These are phyloP conservation scores for Hyposmocoma kahamanoa DNA, from an alignment of 1,140 invertebrate genomes.

Conservation along the genomic window DNA sequence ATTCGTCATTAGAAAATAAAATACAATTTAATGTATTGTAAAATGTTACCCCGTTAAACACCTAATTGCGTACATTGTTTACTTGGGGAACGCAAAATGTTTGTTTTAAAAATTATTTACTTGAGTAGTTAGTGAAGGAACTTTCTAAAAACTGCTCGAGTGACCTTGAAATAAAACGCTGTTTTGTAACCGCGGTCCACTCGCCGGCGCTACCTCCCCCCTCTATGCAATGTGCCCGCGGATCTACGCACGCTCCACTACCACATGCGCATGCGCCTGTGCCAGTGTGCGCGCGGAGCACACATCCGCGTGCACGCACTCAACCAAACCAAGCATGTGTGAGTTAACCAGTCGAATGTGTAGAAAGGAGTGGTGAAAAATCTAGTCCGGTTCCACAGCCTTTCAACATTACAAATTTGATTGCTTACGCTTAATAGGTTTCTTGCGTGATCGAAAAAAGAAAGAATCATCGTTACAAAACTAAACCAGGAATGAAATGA, in stretches of 20 bases:
- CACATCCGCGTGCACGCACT: constrained; percentile 24
- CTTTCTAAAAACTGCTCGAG: constrained; percentile 73
- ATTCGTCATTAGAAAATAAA: neutral
- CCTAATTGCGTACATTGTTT: too few relatives aligned
- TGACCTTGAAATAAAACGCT: constrained; percentile 74
- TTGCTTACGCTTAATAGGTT: neutral
- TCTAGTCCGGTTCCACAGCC: constrained; percentile 39
- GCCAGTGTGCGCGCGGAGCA: constrained; percentile 36
- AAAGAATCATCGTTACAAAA: constrained; percentile 2
- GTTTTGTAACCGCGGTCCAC: constrained; percentile 70
- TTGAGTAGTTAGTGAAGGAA: constrained; percentile 43
- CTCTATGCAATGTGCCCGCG: constrained; percentile 40
- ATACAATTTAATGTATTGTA: too few relatives aligned
- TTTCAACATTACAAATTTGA: constrained; percentile 15
- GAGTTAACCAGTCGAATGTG: constrained; percentile 24
- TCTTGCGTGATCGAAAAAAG: constrained; percentile 1
- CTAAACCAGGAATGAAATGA: neutral
- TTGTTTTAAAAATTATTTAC: too few relatives aligned
- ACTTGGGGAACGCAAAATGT: too few relatives aligned
- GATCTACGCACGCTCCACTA: constrained; percentile 49
- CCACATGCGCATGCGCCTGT: constrained; percentile 33
- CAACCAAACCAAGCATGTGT: constrained; percentile 17
- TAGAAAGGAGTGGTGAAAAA: constrained; percentile 69
- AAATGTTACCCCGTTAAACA: too few relatives aligned
- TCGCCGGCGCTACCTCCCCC: constrained; percentile 49